Percentiles rank a stretch among this genome's conserved stretches.
Evolutionary conservation across 2,797 vertebrate genomes (phyloP).

Genomic region (Sardinella longiceps): DNA sequence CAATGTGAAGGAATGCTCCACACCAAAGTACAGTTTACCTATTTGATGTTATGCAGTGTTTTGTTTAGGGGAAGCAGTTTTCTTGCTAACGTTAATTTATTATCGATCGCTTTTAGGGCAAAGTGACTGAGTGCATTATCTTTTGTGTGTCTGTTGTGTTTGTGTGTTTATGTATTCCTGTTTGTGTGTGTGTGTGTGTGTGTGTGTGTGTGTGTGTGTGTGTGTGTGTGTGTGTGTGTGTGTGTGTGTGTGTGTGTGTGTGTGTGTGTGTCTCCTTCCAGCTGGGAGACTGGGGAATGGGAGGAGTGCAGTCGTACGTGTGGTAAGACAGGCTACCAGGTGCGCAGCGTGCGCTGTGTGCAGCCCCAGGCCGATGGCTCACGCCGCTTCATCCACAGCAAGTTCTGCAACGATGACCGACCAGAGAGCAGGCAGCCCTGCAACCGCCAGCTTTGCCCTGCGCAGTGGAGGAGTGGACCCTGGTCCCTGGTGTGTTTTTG

Average conservation of each 20-base stretch:
- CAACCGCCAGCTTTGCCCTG: conserved; percentile 86
- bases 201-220: not conserved
- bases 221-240: not conserved
- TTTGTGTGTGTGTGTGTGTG: not conserved
- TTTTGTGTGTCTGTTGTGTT: not conserved
- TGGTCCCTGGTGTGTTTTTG: conserved; percentile 82
- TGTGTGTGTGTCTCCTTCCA: conserved; percentile 57
- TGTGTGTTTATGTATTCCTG: not conserved
- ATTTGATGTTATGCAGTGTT: not conserved
- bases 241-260: not conserved
- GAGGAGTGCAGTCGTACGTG: conserved; percentile 89
- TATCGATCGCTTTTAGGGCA: not conserved
- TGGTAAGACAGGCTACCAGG: conserved; percentile 86
- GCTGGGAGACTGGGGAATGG: conserved; percentile 92
- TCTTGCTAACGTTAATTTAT: not conserved
- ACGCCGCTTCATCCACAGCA: conserved; percentile 83
- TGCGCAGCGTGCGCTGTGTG: conserved; percentile 85
- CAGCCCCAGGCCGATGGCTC: conserved; percentile 78
- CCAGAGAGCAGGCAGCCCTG: conserved; percentile 87
- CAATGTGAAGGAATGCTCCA: conserved; percentile 88
- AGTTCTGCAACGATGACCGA: conserved; percentile 83
- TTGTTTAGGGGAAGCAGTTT: not conserved
- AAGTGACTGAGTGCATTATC: not conserved
- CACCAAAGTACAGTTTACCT: conserved; percentile 74
- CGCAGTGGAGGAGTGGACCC: conserved; percentile 83